These are phyloP conservation scores for Diarsia rubi DNA, from an alignment of 2,888 invertebrate species.

Conservation along the genomic window DNA sequence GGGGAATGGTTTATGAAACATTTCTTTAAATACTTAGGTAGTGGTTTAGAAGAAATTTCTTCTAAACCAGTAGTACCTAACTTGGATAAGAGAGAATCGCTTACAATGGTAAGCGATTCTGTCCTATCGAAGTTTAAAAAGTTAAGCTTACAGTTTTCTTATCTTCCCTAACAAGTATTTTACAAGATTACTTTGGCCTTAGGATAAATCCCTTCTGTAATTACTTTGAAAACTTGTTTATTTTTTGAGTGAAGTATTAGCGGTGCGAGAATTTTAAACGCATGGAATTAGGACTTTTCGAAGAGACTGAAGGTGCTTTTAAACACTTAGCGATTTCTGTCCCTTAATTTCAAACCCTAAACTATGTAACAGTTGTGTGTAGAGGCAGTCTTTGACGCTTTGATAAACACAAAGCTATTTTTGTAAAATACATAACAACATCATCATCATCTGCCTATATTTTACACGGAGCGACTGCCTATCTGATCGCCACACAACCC, in stretches of 20 bases:
- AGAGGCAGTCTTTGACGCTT: background rate
- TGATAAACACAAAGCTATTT: background rate
- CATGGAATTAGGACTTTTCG: background rate
- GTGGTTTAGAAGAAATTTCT: background rate
- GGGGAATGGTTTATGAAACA: background rate
- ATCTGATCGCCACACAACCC: too few species aligned
- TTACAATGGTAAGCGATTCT: background rate
- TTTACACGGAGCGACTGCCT: too few species aligned
- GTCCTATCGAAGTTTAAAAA: background rate
- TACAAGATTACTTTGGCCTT: constrained; percentile 6
- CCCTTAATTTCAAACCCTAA: background rate
- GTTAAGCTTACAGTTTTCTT: constrained; percentile 1
- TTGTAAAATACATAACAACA: background rate
- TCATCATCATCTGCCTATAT: too few species aligned
- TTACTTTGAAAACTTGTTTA: background rate
- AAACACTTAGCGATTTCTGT: background rate
- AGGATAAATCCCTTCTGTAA: constrained; percentile 1
- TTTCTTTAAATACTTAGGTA: background rate
- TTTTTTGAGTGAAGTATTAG: background rate
- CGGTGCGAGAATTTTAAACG: background rate
- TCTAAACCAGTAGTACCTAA: too few species aligned
- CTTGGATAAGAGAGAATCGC: too few species aligned
- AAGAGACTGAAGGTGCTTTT: background rate
- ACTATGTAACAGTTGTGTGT: background rate
- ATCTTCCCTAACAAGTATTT: constrained; percentile 5